Evolutionary conservation across 1,140 invertebrate species (phyloP).

Genomic region (Helicorthomorpha holstii): DNA sequence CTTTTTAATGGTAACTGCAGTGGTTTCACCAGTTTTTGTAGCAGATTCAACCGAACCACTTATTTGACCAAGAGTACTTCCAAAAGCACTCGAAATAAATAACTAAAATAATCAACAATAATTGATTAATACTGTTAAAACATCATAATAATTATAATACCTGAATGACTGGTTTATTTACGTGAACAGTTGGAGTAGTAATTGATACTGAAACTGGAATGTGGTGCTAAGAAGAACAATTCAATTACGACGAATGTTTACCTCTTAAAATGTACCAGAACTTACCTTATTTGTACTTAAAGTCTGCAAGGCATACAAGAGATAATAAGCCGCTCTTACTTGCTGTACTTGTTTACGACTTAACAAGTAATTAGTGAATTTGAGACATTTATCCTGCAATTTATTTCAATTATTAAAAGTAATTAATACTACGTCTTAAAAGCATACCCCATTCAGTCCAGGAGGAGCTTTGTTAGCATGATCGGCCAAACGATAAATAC

Average conservation of each 20-base stretch:
- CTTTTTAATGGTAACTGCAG: conserved; percentile 51
- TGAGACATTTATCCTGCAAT: conserved; percentile 63
- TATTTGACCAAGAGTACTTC: conserved; percentile 45
- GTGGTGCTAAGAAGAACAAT: conserved; percentile 30
- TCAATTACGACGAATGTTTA: not conserved
- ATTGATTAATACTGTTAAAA: too few relatives aligned
- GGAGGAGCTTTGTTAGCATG: conserved; percentile 46
- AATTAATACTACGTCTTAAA: conserved; percentile 1
- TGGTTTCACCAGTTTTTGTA: conserved; percentile 41
- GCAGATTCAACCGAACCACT: conserved; percentile 57
- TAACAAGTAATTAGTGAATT: conserved; percentile 80
- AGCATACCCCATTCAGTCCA: conserved; percentile 20
- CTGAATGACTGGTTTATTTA: not conserved
- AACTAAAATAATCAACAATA: not conserved
- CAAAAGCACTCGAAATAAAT: conserved; percentile 63
- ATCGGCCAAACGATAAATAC: conserved; percentile 50
- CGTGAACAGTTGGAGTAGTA: conserved; percentile 40
- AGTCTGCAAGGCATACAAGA: conserved; percentile 58
- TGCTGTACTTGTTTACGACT: conserved; percentile 76
- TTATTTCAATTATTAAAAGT: not conserved
- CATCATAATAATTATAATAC: too few relatives aligned
- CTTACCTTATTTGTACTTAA: conserved; percentile 45
- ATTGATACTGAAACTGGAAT: conserved; percentile 48
- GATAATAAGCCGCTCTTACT: conserved; percentile 54
- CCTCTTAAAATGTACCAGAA: not conserved